Conservation (phyloP, 2,797 vertebrate species). For the Thaleichthys pacificus region DNA sequence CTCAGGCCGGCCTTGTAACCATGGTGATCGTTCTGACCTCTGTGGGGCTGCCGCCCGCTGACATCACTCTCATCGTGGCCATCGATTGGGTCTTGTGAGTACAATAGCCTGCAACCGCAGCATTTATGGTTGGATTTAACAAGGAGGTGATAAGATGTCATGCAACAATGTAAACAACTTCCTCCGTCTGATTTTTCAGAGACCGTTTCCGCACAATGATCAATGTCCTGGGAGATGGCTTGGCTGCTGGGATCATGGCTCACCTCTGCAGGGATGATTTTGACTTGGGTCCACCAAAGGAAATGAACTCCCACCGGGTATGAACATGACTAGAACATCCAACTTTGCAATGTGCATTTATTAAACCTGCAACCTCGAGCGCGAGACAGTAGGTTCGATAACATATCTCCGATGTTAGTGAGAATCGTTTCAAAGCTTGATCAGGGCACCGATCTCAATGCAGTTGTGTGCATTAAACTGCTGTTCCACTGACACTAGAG, state of each 20-base stretch:
- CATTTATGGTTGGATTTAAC: no score
- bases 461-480: no score
- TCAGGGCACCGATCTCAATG: no score
- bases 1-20: slow-evolving; percentile 86
- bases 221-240: slow-evolving; percentile 85
- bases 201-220: slow-evolving; percentile 89
- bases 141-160: no score
- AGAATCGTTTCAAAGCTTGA: no score
- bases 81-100: slow-evolving; percentile 91
- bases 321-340: slow-evolving; percentile 26
- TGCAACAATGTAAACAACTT: background rate
- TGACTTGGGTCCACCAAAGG: slow-evolving; percentile 42
- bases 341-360: background rate
- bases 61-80: slow-evolving; percentile 87
- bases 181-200: slow-evolving; percentile 54
- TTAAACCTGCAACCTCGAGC: background rate
- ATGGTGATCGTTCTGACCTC: slow-evolving; percentile 92
- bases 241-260: slow-evolving; percentile 86
- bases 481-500: no score
- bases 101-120: background rate
- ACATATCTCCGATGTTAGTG: no score
- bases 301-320: slow-evolving; percentile 58
- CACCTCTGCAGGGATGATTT: slow-evolving; percentile 81
- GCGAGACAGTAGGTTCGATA: no score
- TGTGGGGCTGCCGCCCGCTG: slow-evolving; percentile 85